phyloP scores from a whole-genome alignment of 2,113 vertebrate genomes.

The Malaclemys terrapin region DNA sequence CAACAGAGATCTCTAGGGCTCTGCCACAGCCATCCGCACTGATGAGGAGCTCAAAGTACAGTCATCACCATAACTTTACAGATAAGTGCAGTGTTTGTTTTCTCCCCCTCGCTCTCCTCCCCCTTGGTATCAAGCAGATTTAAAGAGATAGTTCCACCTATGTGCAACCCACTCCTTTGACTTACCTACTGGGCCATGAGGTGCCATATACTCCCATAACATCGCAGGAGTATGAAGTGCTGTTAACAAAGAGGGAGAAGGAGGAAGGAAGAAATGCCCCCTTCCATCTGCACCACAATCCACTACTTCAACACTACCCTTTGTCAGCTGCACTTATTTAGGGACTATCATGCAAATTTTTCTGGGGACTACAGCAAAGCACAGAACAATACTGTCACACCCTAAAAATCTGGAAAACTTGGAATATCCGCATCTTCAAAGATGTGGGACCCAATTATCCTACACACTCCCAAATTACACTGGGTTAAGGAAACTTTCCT shows the following conservation, averaged over 20 bases:
- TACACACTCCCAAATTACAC: neutral
- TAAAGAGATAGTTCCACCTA: neutral
- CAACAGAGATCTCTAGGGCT: conserved; percentile 12
- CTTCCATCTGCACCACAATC: neutral
- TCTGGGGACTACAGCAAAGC: neutral
- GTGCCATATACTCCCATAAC: neutral
- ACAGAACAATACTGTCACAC: neutral
- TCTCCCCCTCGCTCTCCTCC: neutral
- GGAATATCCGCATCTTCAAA: neutral
- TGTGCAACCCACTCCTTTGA: neutral
- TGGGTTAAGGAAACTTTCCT: neutral
- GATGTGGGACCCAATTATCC: neutral
- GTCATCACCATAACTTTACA: neutral
- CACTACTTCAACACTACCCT: neutral
- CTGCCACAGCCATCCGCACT: neutral
- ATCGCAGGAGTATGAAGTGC: neutral
- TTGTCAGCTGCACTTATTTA: neutral
- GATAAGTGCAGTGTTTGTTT: neutral
- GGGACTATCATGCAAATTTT: neutral
- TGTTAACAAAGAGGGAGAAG: neutral
- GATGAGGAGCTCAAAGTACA: neutral
- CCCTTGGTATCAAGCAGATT: neutral
- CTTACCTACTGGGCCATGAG: neutral
- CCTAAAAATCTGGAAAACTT: neutral
- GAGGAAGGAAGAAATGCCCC: neutral